Evolutionary conservation across 2,888 invertebrate genomes (phyloP), one percentile per base, ranked within the genome.

Genomic region (Rhaphigaster nebulosa): DNA sequence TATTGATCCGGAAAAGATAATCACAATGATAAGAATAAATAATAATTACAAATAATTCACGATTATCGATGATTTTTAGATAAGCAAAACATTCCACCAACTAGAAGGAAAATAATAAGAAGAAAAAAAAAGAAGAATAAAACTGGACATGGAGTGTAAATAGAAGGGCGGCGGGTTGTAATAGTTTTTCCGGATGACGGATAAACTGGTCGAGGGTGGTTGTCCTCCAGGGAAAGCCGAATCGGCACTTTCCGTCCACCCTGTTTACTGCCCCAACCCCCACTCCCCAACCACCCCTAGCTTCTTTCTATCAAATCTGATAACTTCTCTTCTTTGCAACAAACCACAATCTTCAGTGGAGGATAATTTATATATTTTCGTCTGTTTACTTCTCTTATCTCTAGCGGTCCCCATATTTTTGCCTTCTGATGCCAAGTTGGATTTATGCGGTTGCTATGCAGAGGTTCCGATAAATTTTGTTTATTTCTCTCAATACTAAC

Each of bases 161-260:
- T 70, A 70, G 70, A 70, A 70, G 70, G 70, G 70, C 65, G 34
- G 70, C 70, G 70, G 70, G 70, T 34, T 34, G 70, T 70, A 70
- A 70, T 70, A 70, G 70, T 70, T 70, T 70, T 70, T 70, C 70
- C 70, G 70, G 70, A 70, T 70, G 70, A 70, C 70, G 34, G 70
- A 65, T 65, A 65, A 65, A 65, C 65, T 26, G 65, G 65, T 65
- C 10, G 65, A 70, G 70, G 70, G 70, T 70, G 70, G 84, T 84
- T 84, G 41, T 84, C 84, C 84, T 84, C 84, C 26, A 45, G 84
- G 84, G 84, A 84, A 45, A 41, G 84, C 84, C 84, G 84, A 84
- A 84, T 87, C 87, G 54, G 50, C 87, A 87, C 54, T 87, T 87
- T 87, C 38, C 88, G 38, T 18, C 29, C 88, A 20, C 88, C 60